These are phyloP conservation scores for Eumaeus atala DNA, from an alignment of 1,140 invertebrate species.

Conservation along the genomic window DNA sequence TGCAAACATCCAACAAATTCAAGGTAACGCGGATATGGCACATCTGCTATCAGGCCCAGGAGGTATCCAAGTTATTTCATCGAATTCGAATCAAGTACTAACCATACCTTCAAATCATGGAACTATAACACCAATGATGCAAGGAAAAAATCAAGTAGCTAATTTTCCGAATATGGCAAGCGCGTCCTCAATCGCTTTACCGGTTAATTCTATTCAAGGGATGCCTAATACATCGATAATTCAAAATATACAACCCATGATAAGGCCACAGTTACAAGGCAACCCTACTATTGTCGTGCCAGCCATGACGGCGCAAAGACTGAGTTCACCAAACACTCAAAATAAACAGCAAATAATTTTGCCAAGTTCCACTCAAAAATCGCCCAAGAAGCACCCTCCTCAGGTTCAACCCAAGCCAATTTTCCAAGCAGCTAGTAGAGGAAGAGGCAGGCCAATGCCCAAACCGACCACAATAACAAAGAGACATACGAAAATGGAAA, in stretches of 20 bases:
- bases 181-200: slow-evolving; percentile 63
- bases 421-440: slow-evolving; percentile 61
- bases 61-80: slow-evolving; percentile 70
- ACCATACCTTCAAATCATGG: slow-evolving; percentile 66
- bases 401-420: slow-evolving; percentile 70
- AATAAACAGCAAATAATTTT: slow-evolving; percentile 67
- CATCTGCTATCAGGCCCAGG: slow-evolving; percentile 61
- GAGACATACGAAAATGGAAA: slow-evolving; percentile 66
- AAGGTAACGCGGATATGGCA: slow-evolving; percentile 57
- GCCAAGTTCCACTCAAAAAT: slow-evolving; percentile 60
- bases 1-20: slow-evolving; percentile 63
- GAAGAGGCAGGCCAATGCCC: slow-evolving; percentile 59
- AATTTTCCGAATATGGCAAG: slow-evolving; percentile 72
- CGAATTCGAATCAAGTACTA: slow-evolving; percentile 67
- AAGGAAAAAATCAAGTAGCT: slow-evolving; percentile 63
- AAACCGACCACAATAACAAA: slow-evolving; percentile 67
- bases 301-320: slow-evolving; percentile 60
- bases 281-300: slow-evolving; percentile 70
- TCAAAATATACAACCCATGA: slow-evolving; percentile 68
- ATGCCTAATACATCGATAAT: slow-evolving; percentile 63
- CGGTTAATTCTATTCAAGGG: slow-evolving; percentile 68
- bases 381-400: slow-evolving; percentile 66
- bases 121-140: slow-evolving; percentile 55
- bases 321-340: slow-evolving; percentile 65
- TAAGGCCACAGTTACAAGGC: slow-evolving; percentile 61